Evolutionary conservation across 2,888 invertebrate genomes (phyloP).

Genomic region (Zygaena filipendulae): DNA sequence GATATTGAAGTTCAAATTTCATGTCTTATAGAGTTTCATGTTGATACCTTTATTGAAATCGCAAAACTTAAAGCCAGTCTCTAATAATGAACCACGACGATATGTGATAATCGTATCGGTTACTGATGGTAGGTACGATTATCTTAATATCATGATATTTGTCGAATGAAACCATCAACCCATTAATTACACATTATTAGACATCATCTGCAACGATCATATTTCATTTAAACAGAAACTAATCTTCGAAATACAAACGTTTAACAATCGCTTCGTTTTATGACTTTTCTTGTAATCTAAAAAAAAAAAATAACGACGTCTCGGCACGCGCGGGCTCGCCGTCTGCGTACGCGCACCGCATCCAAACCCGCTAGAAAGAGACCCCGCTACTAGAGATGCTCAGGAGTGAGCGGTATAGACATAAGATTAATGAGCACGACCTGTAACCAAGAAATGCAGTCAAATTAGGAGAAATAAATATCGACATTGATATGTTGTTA

Average conservation of each 20-base stretch:
- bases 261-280: conserved; percentile 45
- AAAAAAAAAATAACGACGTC: conserved; percentile 36
- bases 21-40: too few relatives aligned
- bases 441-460: conserved; percentile 51
- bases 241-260: conserved; percentile 28
- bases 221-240: conserved; percentile 37
- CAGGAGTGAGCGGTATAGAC: conserved; percentile 24
- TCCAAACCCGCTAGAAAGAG: conserved; percentile 36
- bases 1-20: too few relatives aligned
- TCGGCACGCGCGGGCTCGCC: conserved; percentile 50
- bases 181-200: too few relatives aligned
- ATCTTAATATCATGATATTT: too few relatives aligned
- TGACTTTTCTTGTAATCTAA: conserved; percentile 47
- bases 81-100: too few relatives aligned
- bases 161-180: too few relatives aligned
- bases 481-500: conserved; percentile 28
- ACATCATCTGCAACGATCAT: too few relatives aligned
- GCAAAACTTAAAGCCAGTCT: too few relatives aligned
- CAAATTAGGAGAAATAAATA: conserved; percentile 62
- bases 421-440: conserved; percentile 49
- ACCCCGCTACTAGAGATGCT: conserved; percentile 17
- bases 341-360: conserved; percentile 42
- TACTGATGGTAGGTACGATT: too few relatives aligned
- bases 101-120: too few relatives aligned
- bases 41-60: too few relatives aligned